Evolutionary conservation across 2,888 invertebrate species (phyloP).

Genomic region (Bembecia ichneumoniformis): DNA sequence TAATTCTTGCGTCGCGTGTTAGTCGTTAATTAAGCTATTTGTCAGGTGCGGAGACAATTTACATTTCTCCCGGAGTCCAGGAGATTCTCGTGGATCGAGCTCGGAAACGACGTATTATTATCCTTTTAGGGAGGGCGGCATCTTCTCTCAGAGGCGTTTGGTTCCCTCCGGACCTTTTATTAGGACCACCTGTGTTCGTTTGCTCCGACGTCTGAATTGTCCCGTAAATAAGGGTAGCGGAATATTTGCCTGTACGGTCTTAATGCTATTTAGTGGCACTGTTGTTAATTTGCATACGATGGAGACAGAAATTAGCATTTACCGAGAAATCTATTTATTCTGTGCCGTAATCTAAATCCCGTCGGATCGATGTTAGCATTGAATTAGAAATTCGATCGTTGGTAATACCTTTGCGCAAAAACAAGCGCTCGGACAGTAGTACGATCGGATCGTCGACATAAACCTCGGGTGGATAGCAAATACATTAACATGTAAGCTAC

Average conservation of each 20-base stretch:
- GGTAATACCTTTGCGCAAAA: slow-evolving; percentile 8
- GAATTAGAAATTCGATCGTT: slow-evolving; percentile 40
- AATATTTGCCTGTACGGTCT: slow-evolving; percentile 52
- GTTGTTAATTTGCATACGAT: slow-evolving; percentile 54
- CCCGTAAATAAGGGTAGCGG: slow-evolving; percentile 68
- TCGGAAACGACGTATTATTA: slow-evolving; percentile 69
- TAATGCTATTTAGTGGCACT: slow-evolving; percentile 59
- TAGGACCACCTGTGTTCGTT: slow-evolving; percentile 68
- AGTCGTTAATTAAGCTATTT: slow-evolving; percentile 71
- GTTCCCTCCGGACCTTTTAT: slow-evolving; percentile 61
- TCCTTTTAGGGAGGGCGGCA: slow-evolving; percentile 71
- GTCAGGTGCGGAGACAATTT: slow-evolving; percentile 62
- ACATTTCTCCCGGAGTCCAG: slow-evolving; percentile 62
- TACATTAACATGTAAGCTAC: slow-evolving; percentile 52
- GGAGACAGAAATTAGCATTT: slow-evolving; percentile 57
- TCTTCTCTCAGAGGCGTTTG: slow-evolving; percentile 48
- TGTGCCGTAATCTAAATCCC: slow-evolving; percentile 13
- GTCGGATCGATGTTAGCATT: slow-evolving; percentile 14
- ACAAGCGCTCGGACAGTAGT: slow-evolving; percentile 6
- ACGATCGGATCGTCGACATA: slow-evolving; percentile 11
- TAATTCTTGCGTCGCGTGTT: slow-evolving; percentile 56
- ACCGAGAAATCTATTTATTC: not conserved
- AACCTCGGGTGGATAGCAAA: slow-evolving; percentile 20
- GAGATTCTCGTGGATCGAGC: slow-evolving; percentile 41
- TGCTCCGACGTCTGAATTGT: slow-evolving; percentile 67